phyloP scores from a whole-genome alignment of 2,113 vertebrate species.

The Thamnaconus septentrionalis region DNA sequence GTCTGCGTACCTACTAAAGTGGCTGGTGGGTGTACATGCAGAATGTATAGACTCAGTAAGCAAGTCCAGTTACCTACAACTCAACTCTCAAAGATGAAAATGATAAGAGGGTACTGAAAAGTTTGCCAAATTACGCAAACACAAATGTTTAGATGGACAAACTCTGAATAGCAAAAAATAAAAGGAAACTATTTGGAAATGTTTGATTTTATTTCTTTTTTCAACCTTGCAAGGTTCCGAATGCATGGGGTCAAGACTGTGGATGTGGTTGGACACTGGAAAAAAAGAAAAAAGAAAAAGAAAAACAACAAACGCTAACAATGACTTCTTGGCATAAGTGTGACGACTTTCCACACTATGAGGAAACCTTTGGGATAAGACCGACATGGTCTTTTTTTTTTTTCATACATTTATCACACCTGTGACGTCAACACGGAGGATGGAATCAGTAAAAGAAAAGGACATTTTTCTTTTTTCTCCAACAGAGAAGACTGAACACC shows the following conservation, averaged over 20 bases:
- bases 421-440: slow-evolving; percentile 19
- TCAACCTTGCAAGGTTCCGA: slow-evolving; percentile 47
- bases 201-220: slow-evolving; percentile 67
- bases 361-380: slow-evolving; percentile 71
- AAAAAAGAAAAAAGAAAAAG: neutral
- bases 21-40: too few relatives aligned
- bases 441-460: slow-evolving; percentile 22
- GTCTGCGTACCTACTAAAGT: too few relatives aligned
- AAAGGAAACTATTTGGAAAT: slow-evolving; percentile 49
- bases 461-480: neutral
- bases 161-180: too few relatives aligned
- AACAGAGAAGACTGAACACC: slow-evolving; percentile 20
- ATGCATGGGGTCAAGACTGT: slow-evolving; percentile 61
- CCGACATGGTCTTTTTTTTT: slow-evolving; percentile 32
- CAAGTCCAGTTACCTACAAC: too few relatives aligned
- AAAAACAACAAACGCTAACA: slow-evolving; percentile 64
- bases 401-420: slow-evolving; percentile 3
- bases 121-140: too few relatives aligned
- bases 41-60: too few relatives aligned
- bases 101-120: too few relatives aligned
- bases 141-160: too few relatives aligned
- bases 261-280: slow-evolving; percentile 70
- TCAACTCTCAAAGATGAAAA: too few relatives aligned
- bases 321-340: slow-evolving; percentile 74
- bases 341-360: slow-evolving; percentile 45